Conservation (phyloP, 1,140 invertebrate species). For the Drosophila kikkawai region DNA sequence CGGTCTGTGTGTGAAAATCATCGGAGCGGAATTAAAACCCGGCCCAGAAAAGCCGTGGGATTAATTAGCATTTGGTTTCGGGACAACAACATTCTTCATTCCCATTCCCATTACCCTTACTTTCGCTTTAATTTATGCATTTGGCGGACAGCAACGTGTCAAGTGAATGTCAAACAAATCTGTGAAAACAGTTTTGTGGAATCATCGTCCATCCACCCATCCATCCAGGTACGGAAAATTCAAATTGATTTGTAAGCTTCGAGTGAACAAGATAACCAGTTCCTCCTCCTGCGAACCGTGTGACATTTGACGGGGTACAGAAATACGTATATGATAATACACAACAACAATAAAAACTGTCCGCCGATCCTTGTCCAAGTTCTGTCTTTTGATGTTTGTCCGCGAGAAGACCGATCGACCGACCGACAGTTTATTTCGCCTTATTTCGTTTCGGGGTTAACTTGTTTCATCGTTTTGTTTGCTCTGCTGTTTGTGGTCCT, state of each 20-base stretch:
- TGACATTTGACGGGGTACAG: slow-evolving; percentile 42
- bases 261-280: slow-evolving; percentile 46
- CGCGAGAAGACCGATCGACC: slow-evolving; percentile 1
- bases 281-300: slow-evolving; percentile 30
- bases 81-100: slow-evolving; percentile 16
- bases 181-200: slow-evolving; percentile 50
- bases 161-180: slow-evolving; percentile 77
- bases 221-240: slow-evolving; percentile 33
- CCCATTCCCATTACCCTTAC: slow-evolving; percentile 16
- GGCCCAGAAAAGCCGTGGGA: slow-evolving; percentile 53
- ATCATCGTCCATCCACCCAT: slow-evolving; percentile 4
- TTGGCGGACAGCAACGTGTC: slow-evolving; percentile 47
- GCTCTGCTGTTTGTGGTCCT: slow-evolving; percentile 39
- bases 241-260: slow-evolving; percentile 69
- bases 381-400: slow-evolving; percentile 57
- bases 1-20: slow-evolving; percentile 70
- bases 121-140: slow-evolving; percentile 50
- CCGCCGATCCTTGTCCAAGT: slow-evolving; percentile 43
- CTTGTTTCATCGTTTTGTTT: slow-evolving; percentile 56
- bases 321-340: slow-evolving; percentile 4
- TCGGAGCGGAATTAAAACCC: slow-evolving; percentile 60
- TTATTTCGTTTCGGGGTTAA: slow-evolving; percentile 57
- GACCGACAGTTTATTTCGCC: slow-evolving; percentile 19
- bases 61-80: slow-evolving; percentile 80
- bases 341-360: slow-evolving; percentile 1